Evolutionary conservation across 2,113 vertebrate genomes (phyloP), one percentile per base, ranked within the genome.

Genomic region (Carassius gibelio): DNA sequence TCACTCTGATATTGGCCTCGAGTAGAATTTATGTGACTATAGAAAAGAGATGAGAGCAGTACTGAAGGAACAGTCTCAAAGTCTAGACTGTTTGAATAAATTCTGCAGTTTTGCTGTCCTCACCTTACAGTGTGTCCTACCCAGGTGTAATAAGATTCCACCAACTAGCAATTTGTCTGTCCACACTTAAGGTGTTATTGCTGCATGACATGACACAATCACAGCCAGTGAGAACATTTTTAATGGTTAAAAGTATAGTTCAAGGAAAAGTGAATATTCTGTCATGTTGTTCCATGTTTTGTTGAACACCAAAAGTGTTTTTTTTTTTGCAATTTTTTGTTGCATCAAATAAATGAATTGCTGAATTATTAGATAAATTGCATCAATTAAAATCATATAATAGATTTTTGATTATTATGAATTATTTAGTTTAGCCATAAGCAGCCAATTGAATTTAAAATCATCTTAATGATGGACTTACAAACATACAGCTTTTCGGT

Each of bases 201-300:
- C 71, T 74, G 71, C 38, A 11, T 10, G 19, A 74, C 34, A 74
- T 74, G 71, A 74, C 38, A 74, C 0, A 1, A 45, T 74, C 71
- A 45, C 38, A n/a, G 36, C 69, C 69, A 74, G 38, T 74, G 21
- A 45, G 69, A 74, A 74, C 34, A n/a, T 45, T n/a, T 74, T 74
- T 74, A 19, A n/a, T 48, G 84, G 84, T 74, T 8, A 86, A 74
- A 55, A 30, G 52, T 5, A 42, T 55, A n/a, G 15, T 42, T 38
- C 34, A 72, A n/a, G 6, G 7, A 19, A 42, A 72, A 72, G 5
- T 4, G 2, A 2, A 13, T 30, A 30, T 30, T 30, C 30, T 30
- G 30, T 48, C 9, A 10, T 48, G 9, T 48, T 48, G 45, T 48
- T 2, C 45, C 9, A 48, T 15, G 14, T 17, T 55, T 4, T 55